These are phyloP conservation scores for Nebria ingens DNA, from an alignment of 1,140 invertebrate species.

Conservation along the genomic window DNA sequence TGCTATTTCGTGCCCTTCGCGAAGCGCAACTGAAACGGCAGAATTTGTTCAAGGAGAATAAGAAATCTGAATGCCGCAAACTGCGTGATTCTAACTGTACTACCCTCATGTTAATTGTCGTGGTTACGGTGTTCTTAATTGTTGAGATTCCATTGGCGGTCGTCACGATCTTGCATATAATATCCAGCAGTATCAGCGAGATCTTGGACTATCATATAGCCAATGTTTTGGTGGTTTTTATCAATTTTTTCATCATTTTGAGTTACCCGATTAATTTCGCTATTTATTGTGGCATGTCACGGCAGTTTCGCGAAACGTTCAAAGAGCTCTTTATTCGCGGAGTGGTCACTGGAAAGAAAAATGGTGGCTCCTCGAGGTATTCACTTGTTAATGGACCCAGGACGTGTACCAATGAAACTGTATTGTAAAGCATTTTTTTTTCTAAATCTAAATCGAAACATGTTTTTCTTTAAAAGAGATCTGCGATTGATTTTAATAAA, in stretches of 20 bases:
- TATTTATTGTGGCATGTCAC: conserved; percentile 91
- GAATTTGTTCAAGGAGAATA: conserved; percentile 72
- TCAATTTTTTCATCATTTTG: conserved; percentile 84
- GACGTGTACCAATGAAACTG: conserved; percentile 71
- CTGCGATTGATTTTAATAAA: too few species aligned
- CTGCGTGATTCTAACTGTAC: conserved; percentile 82
- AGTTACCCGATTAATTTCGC: conserved; percentile 91
- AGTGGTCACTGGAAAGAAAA: conserved; percentile 44
- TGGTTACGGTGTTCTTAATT: conserved; percentile 81
- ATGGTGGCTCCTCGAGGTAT: conserved; percentile 59
- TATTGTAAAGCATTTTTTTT: too few species aligned
- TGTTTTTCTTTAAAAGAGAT: too few species aligned
- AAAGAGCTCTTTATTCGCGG: conserved; percentile 72
- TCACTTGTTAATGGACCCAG: conserved; percentile 68
- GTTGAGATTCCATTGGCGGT: conserved; percentile 87
- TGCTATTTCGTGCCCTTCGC: conserved; percentile 76
- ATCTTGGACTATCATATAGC: conserved; percentile 70
- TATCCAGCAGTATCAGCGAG: conserved; percentile 58
- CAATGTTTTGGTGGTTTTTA: conserved; percentile 74
- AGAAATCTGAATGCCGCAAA: conserved; percentile 73
- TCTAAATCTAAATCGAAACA: too few species aligned
- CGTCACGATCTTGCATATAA: conserved; percentile 74
- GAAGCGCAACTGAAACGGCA: conserved; percentile 69
- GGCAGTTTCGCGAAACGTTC: conserved; percentile 89
- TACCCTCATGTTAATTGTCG: conserved; percentile 89